Base-by-base conservation (phyloP, 2,888 invertebrate genomes). In the Latrodectus hesperus region DNA sequence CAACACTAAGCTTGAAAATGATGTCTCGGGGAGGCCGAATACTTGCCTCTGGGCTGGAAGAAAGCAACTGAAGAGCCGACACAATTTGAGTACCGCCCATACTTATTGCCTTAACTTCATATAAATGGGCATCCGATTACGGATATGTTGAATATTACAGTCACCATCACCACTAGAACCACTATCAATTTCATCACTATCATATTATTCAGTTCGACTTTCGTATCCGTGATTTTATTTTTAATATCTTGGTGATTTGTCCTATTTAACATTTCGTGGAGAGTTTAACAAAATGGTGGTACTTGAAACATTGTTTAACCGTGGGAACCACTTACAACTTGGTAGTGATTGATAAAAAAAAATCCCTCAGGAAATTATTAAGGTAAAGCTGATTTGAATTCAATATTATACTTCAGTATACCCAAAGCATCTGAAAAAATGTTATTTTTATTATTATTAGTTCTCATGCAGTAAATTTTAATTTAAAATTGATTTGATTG, bases 1-100 rank as follows among this genome's bases (percentile, higher is more conserved):
- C 72, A 80, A 80, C 64, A 10, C 22, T 80, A 51, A 12, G n/a
- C 60, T 60, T 60, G 60, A 60, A 60, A 60, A 60, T 64, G 72
- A 51, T 10, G 22, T 72, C 9, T 64, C 72, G 38, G 55, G 78
- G 70, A 77, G 77, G 38, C 38, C 38, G 38, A 38, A 38, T 11
- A 9, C n/a, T 16, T 11, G 60, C 60, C 60, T 12, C 60, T 60
- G 60, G 71, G 71, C 55, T 60, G 55, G n/a, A 51, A 51, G n/a
- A 75, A 55, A 26, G 55, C 16, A 55, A 16, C 55, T 60, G 22
- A 12, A 55, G 17, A 17, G 11, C 60, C 60, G 60, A 60, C n/a
- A 60, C 38, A 38, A 16, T n/a, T 60, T 60, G n/a, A 60, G 60
- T 60, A 60, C 60, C 60, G 60, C 60, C 60, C n/a, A 60, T 16